Base-by-base conservation (phyloP, 2,113 vertebrate species). In the Athene cunicularia region DNA sequence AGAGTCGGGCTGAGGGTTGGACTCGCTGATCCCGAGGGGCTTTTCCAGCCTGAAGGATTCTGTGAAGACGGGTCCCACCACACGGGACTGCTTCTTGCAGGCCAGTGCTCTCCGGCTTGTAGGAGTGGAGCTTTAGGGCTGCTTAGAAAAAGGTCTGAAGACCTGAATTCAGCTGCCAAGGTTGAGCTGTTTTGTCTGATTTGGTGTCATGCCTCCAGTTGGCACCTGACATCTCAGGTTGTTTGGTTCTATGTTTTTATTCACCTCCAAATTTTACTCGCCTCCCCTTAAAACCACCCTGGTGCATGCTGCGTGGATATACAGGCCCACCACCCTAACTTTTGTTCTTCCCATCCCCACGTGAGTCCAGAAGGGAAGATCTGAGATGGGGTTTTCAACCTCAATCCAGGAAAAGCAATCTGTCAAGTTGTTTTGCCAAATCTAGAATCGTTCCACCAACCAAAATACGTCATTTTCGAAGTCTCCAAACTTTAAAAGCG, bases 251-350 rank as follows among this genome's bases (percentile, higher is more conserved):
- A 0, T 19, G 21, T 59, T 67, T 83, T n/a, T 30, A 30, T 83
- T 82, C 15, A 8, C 23, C 45, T n/a, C 15, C 28, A 23, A 49
- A 11, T 9, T 9, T 30, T 41, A 1, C 17, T 7, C 9, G 23
- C 9, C 50, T 53, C 23, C 30, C 16, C 43, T 27, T 12, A 11
- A 11, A 14, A 1, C 27, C 5, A 0, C 16, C 11, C 17, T 3
- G 9, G 9, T 14, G 50, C n/a, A 17, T 1, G 43, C 43, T 13
- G 8, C 3, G 2, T 3, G 45, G 9, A 8, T 35, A 23, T 20
- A 12, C 1, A 0, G 20, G 22, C 15, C 32, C 53, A 14, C 18
- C 47, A 8, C 8, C 55, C 33, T 9, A 1, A 12, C 7, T 41
- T 24, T 8, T 43, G 23, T 17, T n/a, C 68, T 64, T 62, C 60